Evolutionary conservation across 2,888 invertebrate species (phyloP), one percentile per base, ranked within the genome.

Genomic region (Plagiodera versicolora): DNA sequence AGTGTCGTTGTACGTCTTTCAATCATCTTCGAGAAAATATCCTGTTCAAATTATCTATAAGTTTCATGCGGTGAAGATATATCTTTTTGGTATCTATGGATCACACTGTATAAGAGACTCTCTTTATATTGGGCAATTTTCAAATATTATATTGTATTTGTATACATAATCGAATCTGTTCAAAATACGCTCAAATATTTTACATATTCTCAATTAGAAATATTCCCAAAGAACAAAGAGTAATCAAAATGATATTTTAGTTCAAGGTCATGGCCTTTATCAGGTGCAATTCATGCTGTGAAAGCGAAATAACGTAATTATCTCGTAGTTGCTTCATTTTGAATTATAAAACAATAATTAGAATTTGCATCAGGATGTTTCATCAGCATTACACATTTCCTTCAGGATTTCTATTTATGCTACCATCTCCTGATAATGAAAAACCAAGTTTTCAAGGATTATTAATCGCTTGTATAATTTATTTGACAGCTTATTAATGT

Each of bases 261-360:
- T 51, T 52, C 60, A 60, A 60, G 60, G 60, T 52, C 30, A 39
- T 35, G 14, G 28, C 51, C 51, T 52, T 51, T 48, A 52, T 60
- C 35, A 47, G 47, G 20, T 56, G 52, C 56, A 56, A 56, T 47
- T 56, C 16, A 14, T 16, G 47, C 32, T 24, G 56, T 35, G 60
- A 60, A 60, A 60, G 60, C 56, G 51, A 8, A 60, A 46, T 59
- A 58, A 58, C 56, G 60, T 59, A 61, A 64, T 55, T 60, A 56
- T 55, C 55, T 53, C 17, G 44, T 14, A 50, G 63, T 65, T 65
- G 56, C 65, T 58, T 64, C 60, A 64, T 52, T 58, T 55, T 11
- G 17, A 56, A 54, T 66, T 58, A 61, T 64, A 60, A 56, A 61
- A 66, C 63, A 64, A 66, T 66, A 64, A 66, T 66, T 66, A 64